Evolutionary conservation across 2,797 vertebrate species (phyloP).

Genomic region (Myotis findleyi): DNA sequence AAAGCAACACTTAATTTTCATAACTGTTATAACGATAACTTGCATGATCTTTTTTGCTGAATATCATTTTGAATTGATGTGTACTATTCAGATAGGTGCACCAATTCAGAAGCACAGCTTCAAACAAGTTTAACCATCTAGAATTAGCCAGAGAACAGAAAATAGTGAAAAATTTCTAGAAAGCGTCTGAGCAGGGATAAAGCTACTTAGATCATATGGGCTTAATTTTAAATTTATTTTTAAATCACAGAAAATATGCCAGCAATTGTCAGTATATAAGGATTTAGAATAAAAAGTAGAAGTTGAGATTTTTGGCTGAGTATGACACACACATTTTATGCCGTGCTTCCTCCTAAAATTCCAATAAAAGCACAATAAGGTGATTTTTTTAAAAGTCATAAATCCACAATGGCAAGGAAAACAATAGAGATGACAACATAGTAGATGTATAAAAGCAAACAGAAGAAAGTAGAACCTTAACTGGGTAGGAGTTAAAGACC

Average conservation of each 20-base stretch:
- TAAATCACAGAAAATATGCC: neutral
- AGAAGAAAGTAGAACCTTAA: neutral
- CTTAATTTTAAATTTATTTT: constrained; percentile 37
- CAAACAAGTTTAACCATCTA: neutral
- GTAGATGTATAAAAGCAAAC: neutral
- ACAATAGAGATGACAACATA: neutral
- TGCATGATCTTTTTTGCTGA: neutral
- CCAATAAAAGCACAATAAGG: neutral
- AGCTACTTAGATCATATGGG: neutral
- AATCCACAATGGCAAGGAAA: neutral
- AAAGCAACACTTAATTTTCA: neutral
- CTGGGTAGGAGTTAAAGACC: neutral
- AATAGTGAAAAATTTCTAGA: neutral
- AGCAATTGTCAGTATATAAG: neutral
- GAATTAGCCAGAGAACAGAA: constrained; percentile 11
- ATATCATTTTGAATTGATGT: neutral
- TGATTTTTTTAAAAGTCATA: neutral
- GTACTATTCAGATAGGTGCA: neutral
- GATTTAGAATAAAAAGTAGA: neutral
- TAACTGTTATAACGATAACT: neutral
- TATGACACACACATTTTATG: neutral
- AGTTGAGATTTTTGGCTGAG: neutral
- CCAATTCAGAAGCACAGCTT: neutral
- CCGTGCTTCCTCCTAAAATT: neutral
- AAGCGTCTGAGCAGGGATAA: neutral